Conservation (phyloP, 2,888 invertebrate genomes). For the Notodonta dromedarius region DNA sequence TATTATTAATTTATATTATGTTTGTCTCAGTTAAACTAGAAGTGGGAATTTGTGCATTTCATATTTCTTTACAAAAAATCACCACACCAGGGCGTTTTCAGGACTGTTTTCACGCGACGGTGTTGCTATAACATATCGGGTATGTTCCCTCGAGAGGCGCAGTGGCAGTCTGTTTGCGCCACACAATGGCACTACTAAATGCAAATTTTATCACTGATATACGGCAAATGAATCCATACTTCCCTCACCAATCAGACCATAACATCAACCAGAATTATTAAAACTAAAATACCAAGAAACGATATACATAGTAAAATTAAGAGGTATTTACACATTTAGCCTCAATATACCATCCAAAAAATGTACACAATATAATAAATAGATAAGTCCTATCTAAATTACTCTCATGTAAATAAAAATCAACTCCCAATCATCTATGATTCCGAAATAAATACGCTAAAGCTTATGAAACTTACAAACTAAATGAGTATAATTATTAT, state of each 20-base stretch:
- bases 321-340: constrained; percentile 80
- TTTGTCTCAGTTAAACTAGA: neutral
- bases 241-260: constrained; percentile 44
- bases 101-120: constrained; percentile 22
- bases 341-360: constrained; percentile 70
- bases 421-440: constrained; percentile 17
- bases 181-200: constrained; percentile 77
- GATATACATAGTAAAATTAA: constrained; percentile 59
- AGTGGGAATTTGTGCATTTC: neutral
- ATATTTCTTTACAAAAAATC: neutral
- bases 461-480: constrained; percentile 66
- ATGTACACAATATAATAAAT: constrained; percentile 71
- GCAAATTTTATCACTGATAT: constrained; percentile 73
- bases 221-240: constrained; percentile 41
- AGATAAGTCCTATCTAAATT: constrained; percentile 61
- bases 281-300: constrained; percentile 46
- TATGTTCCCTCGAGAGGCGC: constrained; percentile 24
- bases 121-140: constrained; percentile 38
- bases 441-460: constrained; percentile 74
- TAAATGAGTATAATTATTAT: constrained; percentile 82
- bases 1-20: neutral
- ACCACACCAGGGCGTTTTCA: neutral
- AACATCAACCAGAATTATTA: constrained; percentile 36
- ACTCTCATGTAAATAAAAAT: constrained; percentile 51
- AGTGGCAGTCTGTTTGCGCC: constrained; percentile 57